phyloP scores from a whole-genome alignment of 2,888 invertebrate species.

The Gastracanthus pulcherrimus region DNA sequence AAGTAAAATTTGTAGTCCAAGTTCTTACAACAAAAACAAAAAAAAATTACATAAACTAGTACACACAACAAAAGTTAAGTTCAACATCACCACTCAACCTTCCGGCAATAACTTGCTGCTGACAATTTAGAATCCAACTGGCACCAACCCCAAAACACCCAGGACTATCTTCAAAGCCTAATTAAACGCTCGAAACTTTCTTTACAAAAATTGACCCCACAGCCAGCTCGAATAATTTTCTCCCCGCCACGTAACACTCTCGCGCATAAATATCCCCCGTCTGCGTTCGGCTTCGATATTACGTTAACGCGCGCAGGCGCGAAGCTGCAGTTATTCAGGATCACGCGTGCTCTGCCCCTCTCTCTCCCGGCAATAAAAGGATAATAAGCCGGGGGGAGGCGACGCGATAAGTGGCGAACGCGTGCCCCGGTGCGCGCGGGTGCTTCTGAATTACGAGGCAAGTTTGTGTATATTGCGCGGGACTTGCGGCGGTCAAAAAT shows the following conservation, averaged over 20 bases:
- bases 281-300: neutral
- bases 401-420: neutral
- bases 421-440: conserved; percentile 23
- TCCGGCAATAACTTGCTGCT: too few species aligned
- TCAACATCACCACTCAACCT: too few species aligned
- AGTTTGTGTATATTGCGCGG: conserved; percentile 29
- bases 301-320: neutral
- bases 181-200: conserved; percentile 31
- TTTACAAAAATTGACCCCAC: conserved; percentile 9
- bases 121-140: too few species aligned
- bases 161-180: too few species aligned
- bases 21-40: too few species aligned
- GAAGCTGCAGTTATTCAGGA: conserved; percentile 26
- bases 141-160: too few species aligned
- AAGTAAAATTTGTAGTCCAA: too few species aligned
- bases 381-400: conserved; percentile 27
- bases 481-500: conserved; percentile 19
- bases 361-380: conserved; percentile 42
- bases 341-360: neutral
- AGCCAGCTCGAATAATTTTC: neutral
- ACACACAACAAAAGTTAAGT: too few species aligned
- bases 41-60: too few species aligned
- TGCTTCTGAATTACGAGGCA: conserved; percentile 46
- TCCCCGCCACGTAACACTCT: neutral
- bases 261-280: neutral